Conservation (phyloP, 2,797 vertebrate genomes). For the Danio albolineatus region DNA sequence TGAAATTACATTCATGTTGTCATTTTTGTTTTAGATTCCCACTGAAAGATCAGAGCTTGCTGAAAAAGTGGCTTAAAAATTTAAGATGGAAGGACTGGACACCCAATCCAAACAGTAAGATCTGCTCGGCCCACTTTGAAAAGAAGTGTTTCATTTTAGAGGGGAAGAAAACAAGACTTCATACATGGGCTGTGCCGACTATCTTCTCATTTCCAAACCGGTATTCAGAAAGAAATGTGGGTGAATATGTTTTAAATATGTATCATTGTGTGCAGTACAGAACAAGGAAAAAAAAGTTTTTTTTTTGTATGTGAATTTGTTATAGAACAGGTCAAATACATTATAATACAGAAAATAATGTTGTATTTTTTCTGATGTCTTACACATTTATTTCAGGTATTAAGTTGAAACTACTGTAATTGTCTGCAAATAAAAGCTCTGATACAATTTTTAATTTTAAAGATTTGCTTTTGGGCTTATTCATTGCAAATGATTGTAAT, state of each 20-base stretch:
- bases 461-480: no score
- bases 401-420: no score
- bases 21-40: constrained; percentile 40
- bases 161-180: constrained; percentile 33
- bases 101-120: constrained; percentile 31
- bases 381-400: no score
- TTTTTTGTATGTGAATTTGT: no score
- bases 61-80: constrained; percentile 53
- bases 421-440: no score
- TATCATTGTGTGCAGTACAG: no score
- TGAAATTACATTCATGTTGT: not conserved
- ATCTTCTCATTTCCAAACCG: constrained; percentile 44
- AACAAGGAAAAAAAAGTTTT: no score
- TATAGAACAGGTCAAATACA: no score
- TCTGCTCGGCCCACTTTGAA: constrained; percentile 54
- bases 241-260: not conserved
- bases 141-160: constrained; percentile 22
- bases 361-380: no score
- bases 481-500: no score
- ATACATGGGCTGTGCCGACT: constrained; percentile 44
- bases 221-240: constrained; percentile 15
- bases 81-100: constrained; percentile 57
- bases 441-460: no score
- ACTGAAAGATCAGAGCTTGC: constrained; percentile 12
- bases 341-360: no score